These are phyloP conservation scores for Anseranas semipalmata DNA, from an alignment of 2,113 vertebrate genomes.

Conservation along the genomic window DNA sequence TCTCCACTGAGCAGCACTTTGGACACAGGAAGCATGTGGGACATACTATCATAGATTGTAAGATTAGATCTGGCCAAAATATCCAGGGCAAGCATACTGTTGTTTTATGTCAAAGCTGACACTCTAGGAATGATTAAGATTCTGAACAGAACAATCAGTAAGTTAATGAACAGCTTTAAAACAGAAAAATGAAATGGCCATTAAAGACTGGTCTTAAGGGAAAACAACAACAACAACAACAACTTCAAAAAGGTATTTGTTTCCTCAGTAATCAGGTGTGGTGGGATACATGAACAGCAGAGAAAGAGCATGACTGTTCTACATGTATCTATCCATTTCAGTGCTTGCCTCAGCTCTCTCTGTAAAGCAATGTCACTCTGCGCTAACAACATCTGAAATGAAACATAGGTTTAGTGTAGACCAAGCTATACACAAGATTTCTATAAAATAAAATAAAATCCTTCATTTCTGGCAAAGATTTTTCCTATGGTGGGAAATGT, in stretches of 20 bases:
- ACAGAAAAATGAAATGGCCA: background rate
- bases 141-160: background rate
- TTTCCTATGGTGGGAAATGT: background rate
- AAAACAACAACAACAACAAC: background rate
- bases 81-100: background rate
- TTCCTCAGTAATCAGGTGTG: background rate
- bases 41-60: background rate
- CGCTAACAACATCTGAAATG: background rate
- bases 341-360: background rate
- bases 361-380: background rate
- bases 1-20: background rate
- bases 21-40: background rate
- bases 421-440: background rate
- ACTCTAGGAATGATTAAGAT: background rate
- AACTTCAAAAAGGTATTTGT: background rate
- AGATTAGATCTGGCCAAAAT: background rate
- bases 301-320: background rate
- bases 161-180: background rate
- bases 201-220: background rate
- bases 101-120: background rate
- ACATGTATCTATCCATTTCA: background rate
- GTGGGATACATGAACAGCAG: background rate
- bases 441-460: background rate
- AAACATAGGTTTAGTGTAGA: too few species aligned
- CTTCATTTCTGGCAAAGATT: background rate